phyloP scores from a whole-genome alignment of 2,888 invertebrate genomes.

The Dryobota labecula region DNA sequence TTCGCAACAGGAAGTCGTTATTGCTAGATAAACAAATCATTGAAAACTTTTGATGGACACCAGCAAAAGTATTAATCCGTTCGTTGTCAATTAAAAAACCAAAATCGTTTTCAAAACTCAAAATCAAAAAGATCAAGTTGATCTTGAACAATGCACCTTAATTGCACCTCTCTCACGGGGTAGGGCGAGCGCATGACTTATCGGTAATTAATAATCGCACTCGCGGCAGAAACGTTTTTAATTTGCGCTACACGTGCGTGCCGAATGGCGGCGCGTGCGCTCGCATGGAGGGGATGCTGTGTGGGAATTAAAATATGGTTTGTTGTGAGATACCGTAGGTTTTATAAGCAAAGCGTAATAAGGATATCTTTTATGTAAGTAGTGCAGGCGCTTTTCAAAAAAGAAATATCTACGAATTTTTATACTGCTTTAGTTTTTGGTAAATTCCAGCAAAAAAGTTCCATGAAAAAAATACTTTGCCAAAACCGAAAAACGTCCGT shows the following conservation, averaged over 20 bases:
- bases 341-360: constrained; percentile 11
- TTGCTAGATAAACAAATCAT: neutral
- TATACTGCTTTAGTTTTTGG: constrained; percentile 3
- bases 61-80: neutral
- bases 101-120: constrained; percentile 34
- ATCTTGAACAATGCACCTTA: constrained; percentile 72
- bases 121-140: constrained; percentile 61
- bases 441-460: constrained; percentile 23
- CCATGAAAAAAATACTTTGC: constrained; percentile 24
- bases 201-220: constrained; percentile 84
- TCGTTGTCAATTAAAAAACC: constrained; percentile 12
- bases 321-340: constrained; percentile 46
- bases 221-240: constrained; percentile 84
- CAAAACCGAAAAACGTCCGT: constrained; percentile 46
- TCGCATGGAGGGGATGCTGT: constrained; percentile 52
- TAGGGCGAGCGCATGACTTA: constrained; percentile 72
- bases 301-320: constrained; percentile 66
- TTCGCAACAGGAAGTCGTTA: neutral
- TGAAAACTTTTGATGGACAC: neutral
- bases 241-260: constrained; percentile 87
- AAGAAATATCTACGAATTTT: neutral
- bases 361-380: neutral
- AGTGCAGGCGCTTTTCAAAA: neutral
- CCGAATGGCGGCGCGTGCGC: constrained; percentile 84
- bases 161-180: constrained; percentile 81